Evolutionary conservation across 2,113 vertebrate species (phyloP).

Genomic region (Apodemus sylvaticus): DNA sequence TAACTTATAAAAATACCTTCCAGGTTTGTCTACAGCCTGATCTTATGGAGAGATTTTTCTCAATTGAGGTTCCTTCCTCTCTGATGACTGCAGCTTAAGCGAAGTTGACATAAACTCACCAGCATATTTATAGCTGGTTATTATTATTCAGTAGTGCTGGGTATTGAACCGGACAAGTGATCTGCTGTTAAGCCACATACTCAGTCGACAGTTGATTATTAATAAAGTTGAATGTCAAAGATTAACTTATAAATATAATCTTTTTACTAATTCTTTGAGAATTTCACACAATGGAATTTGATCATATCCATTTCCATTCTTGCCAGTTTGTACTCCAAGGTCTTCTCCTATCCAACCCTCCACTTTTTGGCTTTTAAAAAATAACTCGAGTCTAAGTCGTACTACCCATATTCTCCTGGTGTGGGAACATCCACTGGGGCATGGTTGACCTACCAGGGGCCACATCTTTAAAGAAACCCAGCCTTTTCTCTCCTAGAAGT

Average conservation of each 20-base stretch:
- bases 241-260: neutral
- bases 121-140: neutral
- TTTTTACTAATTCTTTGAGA: neutral
- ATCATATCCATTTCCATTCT: neutral
- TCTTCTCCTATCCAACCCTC: neutral
- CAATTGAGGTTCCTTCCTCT: neutral
- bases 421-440: neutral
- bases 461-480: neutral
- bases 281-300: neutral
- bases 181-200: neutral
- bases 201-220: neutral
- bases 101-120: neutral
- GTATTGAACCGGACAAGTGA: neutral
- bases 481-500: neutral
- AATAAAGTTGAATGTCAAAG: constrained; percentile 20
- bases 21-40: neutral
- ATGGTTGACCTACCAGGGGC: neutral
- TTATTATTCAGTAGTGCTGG: neutral
- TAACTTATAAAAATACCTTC: neutral
- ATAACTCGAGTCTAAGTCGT: neutral
- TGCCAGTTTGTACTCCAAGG: neutral
- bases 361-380: neutral
- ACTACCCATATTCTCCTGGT: neutral
- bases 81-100: neutral
- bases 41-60: neutral